Evolutionary conservation across 2,113 vertebrate species (phyloP), one percentile per base, ranked within the genome.

Genomic region (Noctilio leporinus): DNA sequence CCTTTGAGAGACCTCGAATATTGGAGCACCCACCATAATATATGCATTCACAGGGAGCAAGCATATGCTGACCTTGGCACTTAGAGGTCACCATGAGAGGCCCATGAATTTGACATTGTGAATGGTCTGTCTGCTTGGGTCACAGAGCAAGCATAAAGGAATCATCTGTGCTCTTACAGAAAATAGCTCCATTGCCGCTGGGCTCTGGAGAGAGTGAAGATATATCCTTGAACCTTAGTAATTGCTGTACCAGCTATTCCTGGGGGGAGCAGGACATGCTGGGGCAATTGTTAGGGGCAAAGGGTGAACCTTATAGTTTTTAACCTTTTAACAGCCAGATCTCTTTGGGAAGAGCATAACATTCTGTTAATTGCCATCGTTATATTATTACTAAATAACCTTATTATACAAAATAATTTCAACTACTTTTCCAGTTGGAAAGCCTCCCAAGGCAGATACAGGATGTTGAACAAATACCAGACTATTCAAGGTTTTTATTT

Each of bases 11-110:
- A 40, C 28, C 0, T 96, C 97, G 78, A 49, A 2, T 0, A 69
- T 22, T 87, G 53, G 83, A 75, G 75, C 75, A 82, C 76, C 89
- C 78, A 10, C 89, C 22, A 97, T 95, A 98, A 97, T 89, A 65
- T 86, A 78, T 87, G 94, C 96, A 97, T 98, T 98, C 97, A 97
- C 57, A 59, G 95, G 94, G 24, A 93, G 83, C 97, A 95, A 87
- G 95, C 94, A 78, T 45, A 38, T 62, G 67, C 94, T 81, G 92
- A 93, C 96, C 95, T 85, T 93, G 77, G 28, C 7, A 84, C 76
- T 92, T 89, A 85, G 59, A 98, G 95, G 97, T 97, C 97, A 93
- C 95, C 90, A 82, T 88, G 38, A n/a, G 35, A 59, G 73, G 86
- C 55, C 87, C 80, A 59, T 51, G 75, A 96, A 96, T 96, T 96